Percentiles rank a stretch among this genome's conserved stretches.
These are phyloP conservation scores for Odontesthes bonariensis DNA, from an alignment of 2,113 vertebrate genomes.

Conservation along the genomic window DNA sequence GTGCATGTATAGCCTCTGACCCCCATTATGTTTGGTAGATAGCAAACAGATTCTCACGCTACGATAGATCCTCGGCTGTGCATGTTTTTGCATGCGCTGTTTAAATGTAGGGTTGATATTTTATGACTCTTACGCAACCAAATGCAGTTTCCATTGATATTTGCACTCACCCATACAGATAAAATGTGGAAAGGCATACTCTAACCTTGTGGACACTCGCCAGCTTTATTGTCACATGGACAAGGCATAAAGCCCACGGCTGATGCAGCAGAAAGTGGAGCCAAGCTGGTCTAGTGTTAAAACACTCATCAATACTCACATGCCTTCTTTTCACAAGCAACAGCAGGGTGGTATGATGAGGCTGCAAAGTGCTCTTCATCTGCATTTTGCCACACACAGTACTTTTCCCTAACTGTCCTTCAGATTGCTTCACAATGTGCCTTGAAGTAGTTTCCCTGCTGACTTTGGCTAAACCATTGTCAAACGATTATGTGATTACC, in stretches of 20 bases:
- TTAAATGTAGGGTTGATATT: conserved; percentile 1
- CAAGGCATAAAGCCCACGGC: conserved; percentile 45
- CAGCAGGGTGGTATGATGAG: conserved; percentile 12
- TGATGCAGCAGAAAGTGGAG: conserved; percentile 64
- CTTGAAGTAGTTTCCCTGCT: conserved; percentile 4
- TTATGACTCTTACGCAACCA: conserved; percentile 33
- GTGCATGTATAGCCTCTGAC: conserved; percentile 58
- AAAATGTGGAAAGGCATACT: conserved; percentile 11
- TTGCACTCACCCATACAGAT: conserved; percentile 51
- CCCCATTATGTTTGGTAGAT: conserved; percentile 38
- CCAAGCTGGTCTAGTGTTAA: conserved; percentile 52
- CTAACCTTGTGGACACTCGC: conserved; percentile 41
- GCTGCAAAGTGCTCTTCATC: conserved; percentile 20
- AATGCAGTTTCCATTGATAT: conserved; percentile 58
- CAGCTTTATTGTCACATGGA: conserved; percentile 62
- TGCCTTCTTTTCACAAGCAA: conserved; percentile 33
- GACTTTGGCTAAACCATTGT: conserved; percentile 21
- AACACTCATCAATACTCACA: conserved; percentile 56
- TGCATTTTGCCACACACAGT: conserved; percentile 27
- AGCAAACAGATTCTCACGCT: conserved; percentile 38
- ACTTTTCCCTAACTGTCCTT: conserved; percentile 19
- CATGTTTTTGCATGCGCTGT: not conserved
- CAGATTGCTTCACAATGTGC: conserved; percentile 16
- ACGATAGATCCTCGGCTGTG: conserved; percentile 9
- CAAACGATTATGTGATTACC: conserved; percentile 32